phyloP scores from a whole-genome alignment of 2,797 vertebrate species.

The Fistularia commersonii region DNA sequence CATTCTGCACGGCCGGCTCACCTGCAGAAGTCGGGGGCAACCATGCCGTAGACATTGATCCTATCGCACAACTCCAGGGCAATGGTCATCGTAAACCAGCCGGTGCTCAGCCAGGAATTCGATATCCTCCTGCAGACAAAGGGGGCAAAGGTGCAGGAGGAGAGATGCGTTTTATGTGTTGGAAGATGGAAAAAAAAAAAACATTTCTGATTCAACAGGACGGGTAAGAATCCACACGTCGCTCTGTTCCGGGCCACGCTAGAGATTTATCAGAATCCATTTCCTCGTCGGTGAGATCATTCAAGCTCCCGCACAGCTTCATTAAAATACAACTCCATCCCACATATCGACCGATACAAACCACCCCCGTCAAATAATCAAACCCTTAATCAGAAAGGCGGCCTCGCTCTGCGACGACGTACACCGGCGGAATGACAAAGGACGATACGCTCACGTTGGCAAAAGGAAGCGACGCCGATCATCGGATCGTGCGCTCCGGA shows the following conservation, averaged over 20 bases:
- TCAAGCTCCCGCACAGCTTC: conserved; percentile 41
- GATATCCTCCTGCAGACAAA: conserved; percentile 84
- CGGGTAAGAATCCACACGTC: conserved; percentile 33
- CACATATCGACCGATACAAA: conserved; percentile 47
- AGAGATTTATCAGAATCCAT: conserved; percentile 52
- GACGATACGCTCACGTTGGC: too few species aligned
- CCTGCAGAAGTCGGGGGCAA: conserved; percentile 98
- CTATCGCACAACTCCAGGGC: conserved; percentile 94
- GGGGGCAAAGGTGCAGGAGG: conserved; percentile 11
- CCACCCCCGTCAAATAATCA: conserved; percentile 60
- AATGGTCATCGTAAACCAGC: conserved; percentile 99
- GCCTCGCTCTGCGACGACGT: conserved; percentile 13
- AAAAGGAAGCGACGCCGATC: too few species aligned
- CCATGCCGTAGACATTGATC: conserved; percentile 97
- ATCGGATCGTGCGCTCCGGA: too few species aligned
- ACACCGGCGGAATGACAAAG: conserved; percentile 18
- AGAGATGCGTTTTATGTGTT: conserved; percentile 42
- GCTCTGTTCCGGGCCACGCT: conserved; percentile 21
- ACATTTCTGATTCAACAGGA: conserved; percentile 32
- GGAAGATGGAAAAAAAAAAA: conserved; percentile 33
- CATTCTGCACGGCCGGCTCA: conserved; percentile 62
- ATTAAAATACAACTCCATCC: conserved; percentile 58
- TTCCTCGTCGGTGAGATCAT: conserved; percentile 37
- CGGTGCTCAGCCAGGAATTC: conserved; percentile 98
- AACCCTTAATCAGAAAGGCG: conserved; percentile 50